phyloP scores from a whole-genome alignment of 2,113 vertebrate genomes.

The Thymallus thymallus region DNA sequence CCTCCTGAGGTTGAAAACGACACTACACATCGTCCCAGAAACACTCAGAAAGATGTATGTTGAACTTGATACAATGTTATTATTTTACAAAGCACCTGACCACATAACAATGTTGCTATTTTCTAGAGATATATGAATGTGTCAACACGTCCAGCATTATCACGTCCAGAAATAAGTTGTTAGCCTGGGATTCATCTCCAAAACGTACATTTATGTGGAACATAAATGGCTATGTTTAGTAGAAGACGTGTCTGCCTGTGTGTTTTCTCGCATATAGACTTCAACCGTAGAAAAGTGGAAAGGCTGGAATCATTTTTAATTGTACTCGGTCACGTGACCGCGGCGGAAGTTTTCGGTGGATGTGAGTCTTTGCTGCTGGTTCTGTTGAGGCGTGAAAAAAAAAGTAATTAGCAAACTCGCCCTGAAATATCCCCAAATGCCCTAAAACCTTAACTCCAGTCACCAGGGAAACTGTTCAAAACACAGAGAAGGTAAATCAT shows the following conservation, averaged over 20 bases:
- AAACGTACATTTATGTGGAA: too few relatives aligned
- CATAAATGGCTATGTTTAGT: too few relatives aligned
- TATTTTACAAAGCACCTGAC: too few relatives aligned
- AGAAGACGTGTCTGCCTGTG: too few relatives aligned
- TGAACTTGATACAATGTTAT: background rate
- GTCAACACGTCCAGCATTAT: too few relatives aligned
- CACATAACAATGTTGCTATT: too few relatives aligned
- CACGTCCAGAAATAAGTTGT: too few relatives aligned
- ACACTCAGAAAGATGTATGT: background rate
- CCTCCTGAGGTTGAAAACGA: slow-evolving; percentile 51
- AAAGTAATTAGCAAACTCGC: slow-evolving; percentile 36
- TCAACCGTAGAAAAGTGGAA: background rate
- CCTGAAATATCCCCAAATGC: background rate
- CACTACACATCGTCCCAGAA: background rate
- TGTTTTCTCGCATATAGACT: too few relatives aligned
- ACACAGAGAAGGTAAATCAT: background rate
- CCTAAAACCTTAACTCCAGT: background rate
- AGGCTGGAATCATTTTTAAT: background rate
- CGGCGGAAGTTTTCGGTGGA: slow-evolving; percentile 38
- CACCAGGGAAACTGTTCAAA: background rate
- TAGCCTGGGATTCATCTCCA: too few relatives aligned
- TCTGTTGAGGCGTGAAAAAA: slow-evolving; percentile 39
- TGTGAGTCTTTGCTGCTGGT: background rate
- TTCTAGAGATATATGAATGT: too few relatives aligned
- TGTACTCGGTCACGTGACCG: slow-evolving; percentile 54